Evolutionary conservation across 1,140 invertebrate genomes (phyloP), one percentile per base, ranked within the genome.

Genomic region (Conus betulinus): DNA sequence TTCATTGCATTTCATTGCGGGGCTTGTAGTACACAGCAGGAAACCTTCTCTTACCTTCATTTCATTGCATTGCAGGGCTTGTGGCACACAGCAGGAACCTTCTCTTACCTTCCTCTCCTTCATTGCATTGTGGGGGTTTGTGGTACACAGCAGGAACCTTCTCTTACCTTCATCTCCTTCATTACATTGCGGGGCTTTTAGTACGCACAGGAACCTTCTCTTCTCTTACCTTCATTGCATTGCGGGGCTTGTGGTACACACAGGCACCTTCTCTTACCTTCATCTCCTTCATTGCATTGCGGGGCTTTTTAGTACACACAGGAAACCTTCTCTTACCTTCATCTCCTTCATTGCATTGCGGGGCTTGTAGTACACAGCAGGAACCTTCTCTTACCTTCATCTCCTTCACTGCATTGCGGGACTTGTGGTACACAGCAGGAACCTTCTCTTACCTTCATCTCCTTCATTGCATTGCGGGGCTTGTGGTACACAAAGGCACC

Each of bases 141-240:
- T 78, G 39, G 76, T 78, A 78, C 76, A 78, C 76, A 51, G 76
- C 76, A n/a, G n/a, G n/a, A n/a, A n/a, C n/a, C n/a, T n/a, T n/a
- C 7, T 11, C 67, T 23, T 25, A n/a, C 67, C 76, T 51, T 78
- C 76, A 13, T 10, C 11, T 78, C 25, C 17, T 51, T 78, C 8
- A 78, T 51, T 7, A 25, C 39, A 51, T 78, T 78, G 27, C 8
- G 25, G 17, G 76, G 76, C 20, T 39, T 78, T 7, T 78, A 78
- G 76, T 78, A 78, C 76, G 39, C 76, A 51, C 7, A n/a, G n/a
- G n/a, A n/a, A n/a, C n/a, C n/a, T n/a, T 11, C 67, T 23, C 76
- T 51, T 78, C 76, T 3, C 1, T 1, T 78, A n/a, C 25, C 17
- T 51, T 78, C 8, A 78, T 51, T 7, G 76, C 39, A 51, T 78